A percentile compares a stretch with the other conserved stretches of the same genome.
Conservation (phyloP, 2,113 vertebrate species). For the Dipodomys ordii region DNA sequence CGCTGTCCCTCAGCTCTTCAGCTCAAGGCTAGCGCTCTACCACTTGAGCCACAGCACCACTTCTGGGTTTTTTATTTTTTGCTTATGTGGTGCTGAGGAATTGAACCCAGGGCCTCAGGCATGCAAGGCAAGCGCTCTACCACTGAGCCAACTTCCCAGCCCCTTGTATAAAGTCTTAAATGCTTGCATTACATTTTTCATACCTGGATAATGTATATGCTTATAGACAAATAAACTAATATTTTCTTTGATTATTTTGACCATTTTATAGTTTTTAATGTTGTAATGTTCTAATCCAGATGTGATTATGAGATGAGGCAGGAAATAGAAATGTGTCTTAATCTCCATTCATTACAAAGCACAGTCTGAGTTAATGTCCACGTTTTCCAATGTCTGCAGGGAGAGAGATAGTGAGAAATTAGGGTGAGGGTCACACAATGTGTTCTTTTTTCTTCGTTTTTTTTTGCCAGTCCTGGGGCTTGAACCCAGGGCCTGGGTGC, state of each 20-base stretch:
- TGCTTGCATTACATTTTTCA: neutral
- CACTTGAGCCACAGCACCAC: too few species aligned
- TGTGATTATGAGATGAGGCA: neutral
- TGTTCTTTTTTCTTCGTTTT: neutral
- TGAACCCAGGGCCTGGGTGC: too few species aligned
- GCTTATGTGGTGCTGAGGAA: too few species aligned
- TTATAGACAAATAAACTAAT: neutral
- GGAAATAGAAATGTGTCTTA: neutral
- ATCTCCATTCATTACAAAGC: neutral
- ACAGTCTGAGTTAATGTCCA: neutral
- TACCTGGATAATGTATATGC: neutral
- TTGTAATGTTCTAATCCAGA: neutral
- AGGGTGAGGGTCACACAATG: neutral
- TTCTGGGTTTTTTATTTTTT: too few species aligned
- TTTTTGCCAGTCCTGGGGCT: neutral
- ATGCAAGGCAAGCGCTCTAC: too few species aligned
- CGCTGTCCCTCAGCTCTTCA: too few species aligned
- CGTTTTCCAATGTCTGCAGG: neutral
- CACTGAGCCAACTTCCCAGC: too few species aligned
- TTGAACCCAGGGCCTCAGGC: too few species aligned
- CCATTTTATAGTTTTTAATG: neutral
- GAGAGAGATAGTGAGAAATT: neutral
- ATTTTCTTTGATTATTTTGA: neutral
- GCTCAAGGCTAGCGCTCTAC: too few species aligned
- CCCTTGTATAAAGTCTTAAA: neutral